phyloP scores from a whole-genome alignment of 2,113 vertebrate species.

The Hassar affinis region DNA sequence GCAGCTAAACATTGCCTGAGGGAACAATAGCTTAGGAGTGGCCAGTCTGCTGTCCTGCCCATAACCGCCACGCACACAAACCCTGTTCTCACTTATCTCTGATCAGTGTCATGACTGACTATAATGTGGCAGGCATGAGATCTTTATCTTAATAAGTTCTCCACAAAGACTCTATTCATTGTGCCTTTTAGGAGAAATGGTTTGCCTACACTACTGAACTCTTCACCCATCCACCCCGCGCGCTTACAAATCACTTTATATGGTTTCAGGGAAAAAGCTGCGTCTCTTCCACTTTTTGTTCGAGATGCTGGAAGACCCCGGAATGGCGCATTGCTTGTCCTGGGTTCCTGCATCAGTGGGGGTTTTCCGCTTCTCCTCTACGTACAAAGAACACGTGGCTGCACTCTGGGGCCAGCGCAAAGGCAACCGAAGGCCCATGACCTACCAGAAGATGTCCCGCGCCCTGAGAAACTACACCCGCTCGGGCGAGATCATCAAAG shows the following conservation, averaged over 20 bases:
- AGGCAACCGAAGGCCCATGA: constrained; percentile 78
- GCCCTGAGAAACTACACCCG: constrained; percentile 76
- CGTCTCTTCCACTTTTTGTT: constrained; percentile 78
- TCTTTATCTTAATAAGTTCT: constrained; percentile 39
- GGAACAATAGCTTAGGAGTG: constrained; percentile 62
- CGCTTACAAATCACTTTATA: neutral
- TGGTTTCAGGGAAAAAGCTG: constrained; percentile 68
- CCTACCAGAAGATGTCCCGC: constrained; percentile 81
- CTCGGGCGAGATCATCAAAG: constrained; percentile 77
- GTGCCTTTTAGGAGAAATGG: constrained; percentile 42
- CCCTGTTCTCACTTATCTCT: constrained; percentile 44
- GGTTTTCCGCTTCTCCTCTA: constrained; percentile 77
- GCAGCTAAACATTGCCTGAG: constrained; percentile 47
- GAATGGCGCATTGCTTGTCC: constrained; percentile 73
- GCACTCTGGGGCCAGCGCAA: constrained; percentile 75
- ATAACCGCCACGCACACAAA: constrained; percentile 65
- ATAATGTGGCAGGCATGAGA: constrained; percentile 23
- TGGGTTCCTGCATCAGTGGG: constrained; percentile 69
- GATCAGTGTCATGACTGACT: constrained; percentile 23
- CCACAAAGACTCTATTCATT: constrained; percentile 17
- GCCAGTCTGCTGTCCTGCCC: constrained; percentile 60
- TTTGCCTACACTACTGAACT: constrained; percentile 32
- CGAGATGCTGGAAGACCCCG: constrained; percentile 76
- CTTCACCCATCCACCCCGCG: neutral
- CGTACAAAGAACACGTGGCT: constrained; percentile 74